Evolutionary conservation across 1,140 invertebrate species (phyloP).

Genomic region (Doryteuthis pealeii): DNA sequence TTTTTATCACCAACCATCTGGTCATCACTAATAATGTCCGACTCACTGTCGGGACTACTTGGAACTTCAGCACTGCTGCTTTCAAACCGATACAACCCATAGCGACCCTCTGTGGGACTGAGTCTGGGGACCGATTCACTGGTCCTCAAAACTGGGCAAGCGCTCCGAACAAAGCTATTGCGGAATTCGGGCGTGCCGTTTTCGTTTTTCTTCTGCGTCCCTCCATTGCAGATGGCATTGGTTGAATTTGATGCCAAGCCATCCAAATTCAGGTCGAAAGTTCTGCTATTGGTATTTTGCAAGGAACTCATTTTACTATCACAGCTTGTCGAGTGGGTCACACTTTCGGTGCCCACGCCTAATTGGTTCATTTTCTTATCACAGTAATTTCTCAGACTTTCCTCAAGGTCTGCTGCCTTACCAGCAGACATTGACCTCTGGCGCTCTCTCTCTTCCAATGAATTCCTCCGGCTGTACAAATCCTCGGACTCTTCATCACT

Average conservation of each 20-base stretch:
- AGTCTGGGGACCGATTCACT: background rate
- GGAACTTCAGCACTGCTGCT: background rate
- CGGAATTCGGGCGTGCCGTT: background rate
- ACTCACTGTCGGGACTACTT: background rate
- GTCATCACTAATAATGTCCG: background rate
- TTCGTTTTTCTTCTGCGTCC: no score
- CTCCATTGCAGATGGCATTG: no score
- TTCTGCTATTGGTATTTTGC: background rate
- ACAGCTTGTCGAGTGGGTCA: no score
- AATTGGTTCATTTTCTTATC: background rate
- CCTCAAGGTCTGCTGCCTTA: no score
- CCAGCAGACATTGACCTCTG: no score
- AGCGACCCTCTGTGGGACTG: background rate
- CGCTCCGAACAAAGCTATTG: background rate
- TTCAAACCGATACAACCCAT: background rate
- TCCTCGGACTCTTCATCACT: background rate
- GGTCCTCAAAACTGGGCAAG: background rate
- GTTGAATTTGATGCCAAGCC: no score
- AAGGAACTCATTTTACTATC: background rate
- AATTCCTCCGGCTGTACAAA: background rate
- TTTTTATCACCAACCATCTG: background rate
- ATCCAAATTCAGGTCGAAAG: background rate
- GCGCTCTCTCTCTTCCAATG: no score
- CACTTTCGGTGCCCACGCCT: no score
- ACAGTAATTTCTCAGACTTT: background rate